Evolutionary conservation across 2,113 vertebrate genomes (phyloP).

Genomic region (Tragelaphus scriptus): DNA sequence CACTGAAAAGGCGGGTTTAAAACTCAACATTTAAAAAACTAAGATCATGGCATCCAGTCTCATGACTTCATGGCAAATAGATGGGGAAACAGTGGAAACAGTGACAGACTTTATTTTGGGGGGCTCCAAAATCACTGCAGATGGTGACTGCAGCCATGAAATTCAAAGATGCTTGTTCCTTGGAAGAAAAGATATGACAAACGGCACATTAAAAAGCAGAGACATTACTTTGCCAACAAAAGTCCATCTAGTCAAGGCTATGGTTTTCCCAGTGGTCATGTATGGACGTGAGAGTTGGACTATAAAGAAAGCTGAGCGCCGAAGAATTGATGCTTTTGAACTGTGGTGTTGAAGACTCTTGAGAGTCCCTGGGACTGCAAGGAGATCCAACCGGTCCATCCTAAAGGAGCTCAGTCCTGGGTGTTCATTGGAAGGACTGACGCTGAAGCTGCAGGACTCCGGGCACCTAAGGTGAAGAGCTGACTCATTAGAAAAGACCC

Average conservation of each 20-base stretch:
- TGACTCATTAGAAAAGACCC: not conserved
- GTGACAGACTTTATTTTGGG: not conserved
- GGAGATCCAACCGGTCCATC: not conserved
- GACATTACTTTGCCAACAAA: not conserved
- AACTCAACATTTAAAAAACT: not conserved
- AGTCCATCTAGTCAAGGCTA: not conserved
- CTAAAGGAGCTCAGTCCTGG: not conserved
- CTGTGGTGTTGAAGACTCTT: not conserved
- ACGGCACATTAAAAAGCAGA: not conserved
- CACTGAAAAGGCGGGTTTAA: not conserved
- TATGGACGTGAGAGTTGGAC: not conserved
- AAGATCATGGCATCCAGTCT: not conserved
- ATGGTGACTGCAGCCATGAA: not conserved
- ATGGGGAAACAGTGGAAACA: not conserved
- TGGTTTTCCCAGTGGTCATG: not conserved
- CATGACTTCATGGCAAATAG: not conserved
- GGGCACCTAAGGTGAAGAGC: not conserved
- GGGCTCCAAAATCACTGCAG: not conserved
- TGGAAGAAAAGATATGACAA: not conserved
- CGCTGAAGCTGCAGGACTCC: not conserved
- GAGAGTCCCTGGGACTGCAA: not conserved
- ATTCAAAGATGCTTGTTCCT: not conserved
- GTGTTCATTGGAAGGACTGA: not conserved
- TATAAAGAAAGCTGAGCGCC: not conserved
- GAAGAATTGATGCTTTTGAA: not conserved